Conservation (phyloP, 2,113 vertebrate species). For the Gallinago undulata region DNA sequence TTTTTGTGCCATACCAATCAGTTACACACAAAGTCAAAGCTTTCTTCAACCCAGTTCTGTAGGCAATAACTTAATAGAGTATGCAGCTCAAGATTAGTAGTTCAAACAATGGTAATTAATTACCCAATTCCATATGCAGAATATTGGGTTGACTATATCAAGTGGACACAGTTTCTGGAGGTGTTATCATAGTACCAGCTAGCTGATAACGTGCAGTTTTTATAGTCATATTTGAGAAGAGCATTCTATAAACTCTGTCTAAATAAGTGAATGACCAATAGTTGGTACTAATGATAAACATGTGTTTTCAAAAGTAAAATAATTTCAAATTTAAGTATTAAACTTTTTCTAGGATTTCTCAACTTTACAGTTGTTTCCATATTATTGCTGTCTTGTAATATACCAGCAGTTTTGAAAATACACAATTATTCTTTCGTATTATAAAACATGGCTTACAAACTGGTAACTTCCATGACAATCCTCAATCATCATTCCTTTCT, state of each 20-base stretch:
- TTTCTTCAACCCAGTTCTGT: slow-evolving; percentile 73
- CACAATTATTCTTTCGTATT: background rate
- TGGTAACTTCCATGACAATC: slow-evolving; percentile 52
- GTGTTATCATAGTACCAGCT: slow-evolving; percentile 26
- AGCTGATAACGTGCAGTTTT: background rate
- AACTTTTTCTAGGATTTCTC: slow-evolving; percentile 51
- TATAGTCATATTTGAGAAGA: slow-evolving; percentile 34
- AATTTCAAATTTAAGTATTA: background rate
- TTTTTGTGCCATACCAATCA: slow-evolving; percentile 82
- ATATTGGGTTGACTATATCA: slow-evolving; percentile 43
- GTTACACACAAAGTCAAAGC: slow-evolving; percentile 73
- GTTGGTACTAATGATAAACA: slow-evolving; percentile 42
- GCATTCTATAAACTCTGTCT: background rate
- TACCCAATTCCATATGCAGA: slow-evolving; percentile 52
- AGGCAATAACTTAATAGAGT: slow-evolving; percentile 77
- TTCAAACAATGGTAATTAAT: slow-evolving; percentile 89
- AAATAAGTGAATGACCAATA: background rate
- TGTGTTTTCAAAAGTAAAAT: slow-evolving; percentile 34
- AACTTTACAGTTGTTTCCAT: slow-evolving; percentile 34
- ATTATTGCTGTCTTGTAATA: slow-evolving; percentile 43
- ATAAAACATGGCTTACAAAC: slow-evolving; percentile 15
- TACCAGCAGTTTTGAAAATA: slow-evolving; percentile 54
- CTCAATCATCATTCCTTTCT: slow-evolving; percentile 33
- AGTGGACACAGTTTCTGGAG: slow-evolving; percentile 41
- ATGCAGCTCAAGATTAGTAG: slow-evolving; percentile 76